Evolutionary conservation across 2,113 vertebrate genomes (phyloP), one percentile per base, ranked within the genome.

Genomic region (Psilopsiagon aymara): DNA sequence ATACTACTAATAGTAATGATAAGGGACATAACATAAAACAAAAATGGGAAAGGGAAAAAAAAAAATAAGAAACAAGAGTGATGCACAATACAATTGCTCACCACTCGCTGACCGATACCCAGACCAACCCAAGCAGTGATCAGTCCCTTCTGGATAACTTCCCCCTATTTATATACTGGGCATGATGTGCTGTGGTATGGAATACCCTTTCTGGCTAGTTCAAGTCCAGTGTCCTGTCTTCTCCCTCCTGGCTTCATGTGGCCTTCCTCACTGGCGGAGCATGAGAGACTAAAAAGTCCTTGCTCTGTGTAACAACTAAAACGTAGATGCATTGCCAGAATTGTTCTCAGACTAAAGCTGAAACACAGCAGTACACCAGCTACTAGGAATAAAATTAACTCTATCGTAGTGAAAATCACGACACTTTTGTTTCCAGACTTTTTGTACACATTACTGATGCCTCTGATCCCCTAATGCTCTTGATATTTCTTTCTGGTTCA

Each of bases 381-480:
- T 35, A 15, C 33, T 24, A 35, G 57, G 33, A 59, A 35, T 21
- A 35, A 59, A 24, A 59, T n/a, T 35, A 59, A 59, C 21, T 23
- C 33, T 59, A 35, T 16, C 6, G 0, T n/a, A 59, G 57, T 9
- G 6, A 35, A 59, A 59, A 14, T 14, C 4, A 10, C 33, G 9
- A 35, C 57, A 24, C 21, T 59, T 59, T 83, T 64, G 1, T 57
- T 87, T 64, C 16, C 9, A 35, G 13, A 43, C 67, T 37, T 41
- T 8, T 74, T 53, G 4, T 53, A 57, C 59, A 82, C 78, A 5
- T 2, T 17, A 7, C 59, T 5, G 39, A 71, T 92, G 15, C 3
- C 5, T 57, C 27, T 0, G 0, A 15, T 18, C 47, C 4, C 4
- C 59, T 53, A 49, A 12, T 39, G 55, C 17, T 79, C 14, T 3